Percentiles rank a stretch among this genome's conserved stretches.
phyloP scores from a whole-genome alignment of 2,888 invertebrate genomes.

The Chydorus sphaericus region DNA sequence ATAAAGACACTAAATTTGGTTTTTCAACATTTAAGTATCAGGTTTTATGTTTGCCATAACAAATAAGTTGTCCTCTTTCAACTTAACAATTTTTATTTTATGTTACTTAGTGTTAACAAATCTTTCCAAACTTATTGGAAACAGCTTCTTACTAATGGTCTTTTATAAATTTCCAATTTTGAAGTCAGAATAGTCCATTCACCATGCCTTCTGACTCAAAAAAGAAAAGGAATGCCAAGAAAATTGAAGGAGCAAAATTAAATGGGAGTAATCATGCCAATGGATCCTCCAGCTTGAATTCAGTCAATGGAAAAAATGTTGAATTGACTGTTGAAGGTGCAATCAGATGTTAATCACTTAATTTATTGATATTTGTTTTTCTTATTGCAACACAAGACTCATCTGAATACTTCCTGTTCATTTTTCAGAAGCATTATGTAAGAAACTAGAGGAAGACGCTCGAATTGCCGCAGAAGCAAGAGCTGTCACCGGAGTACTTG shows the following conservation, averaged over 20 bases:
- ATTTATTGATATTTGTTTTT: constrained; percentile 11
- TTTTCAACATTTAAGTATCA: no score
- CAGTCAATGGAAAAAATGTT: constrained; percentile 4
- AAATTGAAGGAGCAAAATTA: constrained; percentile 81
- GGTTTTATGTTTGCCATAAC: no score
- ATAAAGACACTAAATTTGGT: no score
- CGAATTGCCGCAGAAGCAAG: constrained; percentile 84
- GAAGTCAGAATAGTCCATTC: no score
- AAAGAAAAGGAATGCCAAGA: constrained; percentile 93
- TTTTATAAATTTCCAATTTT: no score
- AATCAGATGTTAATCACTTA: constrained; percentile 7
- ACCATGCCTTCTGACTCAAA: constrained; percentile 97
- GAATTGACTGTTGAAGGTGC: constrained; percentile 57
- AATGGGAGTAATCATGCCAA: constrained; percentile 30
- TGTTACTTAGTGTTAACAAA: no score
- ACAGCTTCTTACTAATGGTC: no score
- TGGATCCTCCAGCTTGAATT: constrained; percentile 15
- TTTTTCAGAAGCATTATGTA: constrained; percentile 74
- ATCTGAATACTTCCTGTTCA: constrained; percentile 23
- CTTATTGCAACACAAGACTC: background rate
- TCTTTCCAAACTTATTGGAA: no score
- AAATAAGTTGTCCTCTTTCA: no score
- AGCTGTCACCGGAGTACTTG: constrained; percentile 85
- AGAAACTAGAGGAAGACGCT: constrained; percentile 77
- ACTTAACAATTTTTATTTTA: no score